Evolutionary conservation across 2,888 invertebrate species (phyloP), one percentile per base, ranked within the genome.

Genomic region (Melanargia galathea): DNA sequence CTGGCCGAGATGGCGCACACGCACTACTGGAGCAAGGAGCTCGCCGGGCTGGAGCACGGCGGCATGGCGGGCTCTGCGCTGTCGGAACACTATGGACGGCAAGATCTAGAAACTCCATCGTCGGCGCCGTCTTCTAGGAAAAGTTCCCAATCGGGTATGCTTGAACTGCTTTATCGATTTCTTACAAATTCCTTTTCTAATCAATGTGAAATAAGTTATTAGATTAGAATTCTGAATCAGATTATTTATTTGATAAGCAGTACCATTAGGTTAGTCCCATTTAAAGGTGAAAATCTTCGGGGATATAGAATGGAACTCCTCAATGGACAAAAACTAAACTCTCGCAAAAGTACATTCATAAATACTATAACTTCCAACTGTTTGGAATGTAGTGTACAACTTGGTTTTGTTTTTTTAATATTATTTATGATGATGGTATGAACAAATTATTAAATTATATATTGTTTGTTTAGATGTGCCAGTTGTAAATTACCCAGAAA

Each of bases 1-100:
- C 93, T 99, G 70, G 95, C 99, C 76, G 99, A 99, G 92, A 98
- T 99, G 79, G 97, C 98, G 2, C 99, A 99, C 84, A 99, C 99
- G 0, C 99, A 99, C 87, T 99, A 96, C 83, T 98, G 98, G 97
- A 96, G 96, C 73, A 96, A 97, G 79, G 97, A 97, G 81, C 82
- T 97, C 8, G 92, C 93, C 0, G 94, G 93, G 0, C 67, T 87
- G 1, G 92, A 92, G 45, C 94, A 94, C 69, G 86, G 86, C 0
- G 92, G 92, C 30, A 83, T 92, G 74, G 92, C 89, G 24, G 92
- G 89, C 49, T 78, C 84, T 0, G 79, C 84, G 0, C 73, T 85
- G 0, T 78, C 80, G 13, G 87, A 87, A 16, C 81, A 83, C 65
- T 82, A 81, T 38, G 63, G 64, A 0, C 66, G 84, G 16, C 83